Conservation (phyloP, 2,888 invertebrate species). For the Cyaniris semiargus region DNA sequence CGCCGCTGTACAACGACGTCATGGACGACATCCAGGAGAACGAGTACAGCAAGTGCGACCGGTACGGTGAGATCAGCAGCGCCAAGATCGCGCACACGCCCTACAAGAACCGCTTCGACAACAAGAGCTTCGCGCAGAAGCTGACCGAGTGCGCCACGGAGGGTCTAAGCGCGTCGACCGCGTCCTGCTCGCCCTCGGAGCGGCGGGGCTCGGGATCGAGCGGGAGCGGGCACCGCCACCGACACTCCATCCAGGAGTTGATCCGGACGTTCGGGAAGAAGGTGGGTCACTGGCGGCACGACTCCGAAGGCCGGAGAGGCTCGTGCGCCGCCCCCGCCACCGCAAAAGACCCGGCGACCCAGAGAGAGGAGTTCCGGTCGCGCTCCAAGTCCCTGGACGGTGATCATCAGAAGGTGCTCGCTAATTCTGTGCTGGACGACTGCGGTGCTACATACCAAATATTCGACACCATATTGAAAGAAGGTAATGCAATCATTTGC, state of each 20-base stretch:
- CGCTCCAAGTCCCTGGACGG: conserved; percentile 89
- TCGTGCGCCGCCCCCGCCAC: conserved; percentile 70
- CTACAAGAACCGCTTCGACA: conserved; percentile 61
- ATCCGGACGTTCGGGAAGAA: conserved; percentile 88
- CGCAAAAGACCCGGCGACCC: conserved; percentile 73
- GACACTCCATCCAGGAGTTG: conserved; percentile 87
- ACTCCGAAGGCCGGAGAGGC: conserved; percentile 72
- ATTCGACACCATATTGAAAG: conserved; percentile 86
- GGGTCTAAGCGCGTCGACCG: conserved; percentile 48
- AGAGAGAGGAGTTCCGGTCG: conserved; percentile 84
- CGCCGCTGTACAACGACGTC: conserved; percentile 67
- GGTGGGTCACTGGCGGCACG: conserved; percentile 86
- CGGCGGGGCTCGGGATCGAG: conserved; percentile 67
- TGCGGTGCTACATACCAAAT: conserved; percentile 91
- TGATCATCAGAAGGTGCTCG: conserved; percentile 62
- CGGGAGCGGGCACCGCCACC: conserved; percentile 64
- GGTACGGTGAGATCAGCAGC: conserved; percentile 72
- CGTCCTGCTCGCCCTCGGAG: conserved; percentile 57
- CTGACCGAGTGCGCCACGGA: conserved; percentile 56
- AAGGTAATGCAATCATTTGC: conserved; percentile 57
- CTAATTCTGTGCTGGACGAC: conserved; percentile 82
- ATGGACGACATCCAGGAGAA: conserved; percentile 77
- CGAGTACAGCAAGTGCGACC: conserved; percentile 73
- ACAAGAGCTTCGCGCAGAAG: conserved; percentile 71
- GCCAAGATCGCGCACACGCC: conserved; percentile 58